Evolutionary conservation across 2,113 vertebrate species (phyloP).

Genomic region (Tetrao urogallus): DNA sequence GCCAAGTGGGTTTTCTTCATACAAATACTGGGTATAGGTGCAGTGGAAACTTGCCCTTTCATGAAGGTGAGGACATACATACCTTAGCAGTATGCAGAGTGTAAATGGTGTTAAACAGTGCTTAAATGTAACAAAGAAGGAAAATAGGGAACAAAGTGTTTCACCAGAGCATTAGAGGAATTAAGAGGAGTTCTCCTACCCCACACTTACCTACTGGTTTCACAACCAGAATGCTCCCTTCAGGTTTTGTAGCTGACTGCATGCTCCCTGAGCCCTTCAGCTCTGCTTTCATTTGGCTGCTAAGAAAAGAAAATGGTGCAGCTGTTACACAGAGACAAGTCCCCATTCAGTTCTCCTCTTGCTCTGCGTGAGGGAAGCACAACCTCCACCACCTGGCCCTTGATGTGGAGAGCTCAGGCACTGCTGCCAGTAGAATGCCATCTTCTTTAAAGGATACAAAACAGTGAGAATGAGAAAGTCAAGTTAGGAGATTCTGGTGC

Average conservation of each 20-base stretch:
- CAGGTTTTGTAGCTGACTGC: not conserved
- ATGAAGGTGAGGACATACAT: not conserved
- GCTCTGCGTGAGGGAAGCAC: not conserved
- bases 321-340: not conserved
- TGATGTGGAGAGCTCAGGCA: not conserved
- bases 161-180: not conserved
- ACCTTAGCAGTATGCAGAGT: not conserved
- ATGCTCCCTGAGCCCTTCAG: not conserved
- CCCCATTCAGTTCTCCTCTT: not conserved
- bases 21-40: not conserved
- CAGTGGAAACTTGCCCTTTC: not conserved
- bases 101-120: not conserved
- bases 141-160: conserved; percentile 10
- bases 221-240: not conserved
- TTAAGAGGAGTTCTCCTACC: not conserved
- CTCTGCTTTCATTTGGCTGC: not conserved
- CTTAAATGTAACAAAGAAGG: not conserved
- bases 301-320: not conserved
- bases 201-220: not conserved
- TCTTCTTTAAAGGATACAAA: not conserved
- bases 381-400: not conserved
- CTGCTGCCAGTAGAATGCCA: not conserved
- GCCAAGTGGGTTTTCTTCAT: not conserved
- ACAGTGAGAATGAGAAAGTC: not conserved
- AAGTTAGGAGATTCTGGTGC: not conserved